These are phyloP conservation scores for Epizoanthus scotinus DNA, from an alignment of 92 coral and sea anemone species.

Conservation along the genomic window DNA sequence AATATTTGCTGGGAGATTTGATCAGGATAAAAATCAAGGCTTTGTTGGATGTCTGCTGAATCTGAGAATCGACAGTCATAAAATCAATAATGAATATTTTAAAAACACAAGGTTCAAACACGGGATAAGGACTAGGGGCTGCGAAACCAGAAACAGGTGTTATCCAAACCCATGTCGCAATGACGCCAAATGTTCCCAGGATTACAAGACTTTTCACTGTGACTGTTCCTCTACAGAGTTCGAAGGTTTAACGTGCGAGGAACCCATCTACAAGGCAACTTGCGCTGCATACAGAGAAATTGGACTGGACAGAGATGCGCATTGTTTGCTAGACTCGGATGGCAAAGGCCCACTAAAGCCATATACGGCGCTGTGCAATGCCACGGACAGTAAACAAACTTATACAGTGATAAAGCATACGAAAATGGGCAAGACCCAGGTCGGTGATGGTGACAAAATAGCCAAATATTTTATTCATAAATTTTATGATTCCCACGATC, in stretches of 20 bases:
- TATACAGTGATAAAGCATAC: constrained; percentile 73
- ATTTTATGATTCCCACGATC: constrained; percentile 36
- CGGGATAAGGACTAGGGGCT: constrained; percentile 44
- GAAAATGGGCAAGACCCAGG: constrained; percentile 49
- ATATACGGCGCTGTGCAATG: constrained; percentile 82
- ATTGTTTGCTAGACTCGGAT: constrained; percentile 69
- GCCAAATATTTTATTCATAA: constrained; percentile 12
- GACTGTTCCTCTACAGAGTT: constrained; percentile 62
- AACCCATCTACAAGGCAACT: constrained; percentile 66
- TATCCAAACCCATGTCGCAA: constrained; percentile 77
- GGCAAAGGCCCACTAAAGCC: constrained; percentile 47
- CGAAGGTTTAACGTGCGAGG: constrained; percentile 74
- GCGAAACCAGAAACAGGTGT: constrained; percentile 62
- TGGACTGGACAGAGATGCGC: constrained; percentile 68
- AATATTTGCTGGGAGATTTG: constrained; percentile 63
- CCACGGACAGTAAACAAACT: constrained; percentile 55
- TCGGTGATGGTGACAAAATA: constrained; percentile 27
- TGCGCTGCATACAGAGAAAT: constrained; percentile 80
- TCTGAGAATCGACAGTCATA: constrained; percentile 70
- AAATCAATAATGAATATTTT: constrained; percentile 46
- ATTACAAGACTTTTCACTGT: constrained; percentile 60
- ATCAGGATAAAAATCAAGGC: constrained; percentile 49
- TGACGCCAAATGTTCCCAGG: constrained; percentile 71
- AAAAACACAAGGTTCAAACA: constrained; percentile 37
- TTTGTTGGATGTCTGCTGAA: constrained; percentile 89